Evolutionary conservation across 2,888 invertebrate genomes (phyloP).

Genomic region (Microctonus brassicae): DNA sequence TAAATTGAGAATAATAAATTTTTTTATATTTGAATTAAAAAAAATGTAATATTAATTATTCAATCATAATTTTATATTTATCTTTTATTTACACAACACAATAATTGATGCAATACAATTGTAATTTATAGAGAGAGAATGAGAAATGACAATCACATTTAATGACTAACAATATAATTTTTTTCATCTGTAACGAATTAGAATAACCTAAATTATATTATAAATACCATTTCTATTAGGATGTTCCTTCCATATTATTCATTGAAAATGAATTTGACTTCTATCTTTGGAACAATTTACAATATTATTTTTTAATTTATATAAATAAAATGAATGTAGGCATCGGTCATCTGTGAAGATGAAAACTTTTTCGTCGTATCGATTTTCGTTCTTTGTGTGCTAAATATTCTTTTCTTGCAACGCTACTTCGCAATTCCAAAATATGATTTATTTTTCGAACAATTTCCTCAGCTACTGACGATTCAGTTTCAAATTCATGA

Average conservation of each 20-base stretch:
- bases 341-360: constrained; percentile 67
- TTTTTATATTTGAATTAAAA: not conserved
- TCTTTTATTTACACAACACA: not conserved
- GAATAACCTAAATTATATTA: not conserved
- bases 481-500: constrained; percentile 90
- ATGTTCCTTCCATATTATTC: not conserved
- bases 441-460: constrained; percentile 90
- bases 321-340: constrained; percentile 48
- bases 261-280: not conserved
- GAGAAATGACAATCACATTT: not conserved
- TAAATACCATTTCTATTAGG: not conserved
- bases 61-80: not conserved
- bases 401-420: constrained; percentile 85
- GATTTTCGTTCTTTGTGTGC: constrained; percentile 80
- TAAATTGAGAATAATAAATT: not conserved
- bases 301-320: too few relatives aligned
- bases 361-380: constrained; percentile 76
- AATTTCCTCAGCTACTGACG: constrained; percentile 82
- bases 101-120: not conserved
- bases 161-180: constrained; percentile 14
- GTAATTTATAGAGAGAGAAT: not conserved
- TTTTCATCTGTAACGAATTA: not conserved
- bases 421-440: constrained; percentile 84
- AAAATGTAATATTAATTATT: not conserved
- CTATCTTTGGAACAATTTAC: constrained; percentile 53